phyloP scores from a whole-genome alignment of 2,113 vertebrate species.

The Ranitomeya imitator region DNA sequence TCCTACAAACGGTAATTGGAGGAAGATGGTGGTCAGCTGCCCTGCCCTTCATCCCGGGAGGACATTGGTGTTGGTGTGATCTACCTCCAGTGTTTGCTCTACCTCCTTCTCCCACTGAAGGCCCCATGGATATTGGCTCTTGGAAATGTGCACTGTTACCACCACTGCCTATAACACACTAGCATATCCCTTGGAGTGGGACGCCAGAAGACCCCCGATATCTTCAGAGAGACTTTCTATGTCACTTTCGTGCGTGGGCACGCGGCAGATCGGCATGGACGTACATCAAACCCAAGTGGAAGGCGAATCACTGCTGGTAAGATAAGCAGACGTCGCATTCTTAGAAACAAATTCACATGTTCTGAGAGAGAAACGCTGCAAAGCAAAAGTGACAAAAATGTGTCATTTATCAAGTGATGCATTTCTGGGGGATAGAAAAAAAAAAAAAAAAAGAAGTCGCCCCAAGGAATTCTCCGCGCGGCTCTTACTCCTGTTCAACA shows the following conservation, averaged over 20 bases:
- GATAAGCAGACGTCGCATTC: conserved; percentile 13
- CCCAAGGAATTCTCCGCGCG: conserved; percentile 30
- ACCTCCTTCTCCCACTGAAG: background rate
- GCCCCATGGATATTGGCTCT: background rate
- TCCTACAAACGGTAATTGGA: no score
- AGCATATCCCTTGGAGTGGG: background rate
- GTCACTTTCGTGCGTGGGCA: background rate
- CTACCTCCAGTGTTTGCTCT: no score
- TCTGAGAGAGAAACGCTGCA: background rate
- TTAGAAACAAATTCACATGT: conserved; percentile 42
- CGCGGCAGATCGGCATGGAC: background rate
- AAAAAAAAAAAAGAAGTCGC: background rate
- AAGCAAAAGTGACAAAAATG: conserved; percentile 44
- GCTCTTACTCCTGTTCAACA: conserved; percentile 30
- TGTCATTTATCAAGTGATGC: conserved; percentile 36
- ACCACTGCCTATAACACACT: background rate
- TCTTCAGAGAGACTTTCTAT: background rate
- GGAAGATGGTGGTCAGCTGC: no score
- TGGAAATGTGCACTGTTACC: background rate
- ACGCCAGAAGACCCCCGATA: background rate
- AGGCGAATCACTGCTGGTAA: background rate
- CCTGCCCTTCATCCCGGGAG: no score
- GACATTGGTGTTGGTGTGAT: no score
- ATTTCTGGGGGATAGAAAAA: conserved; percentile 29
- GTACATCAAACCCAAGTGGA: background rate